Evolutionary conservation across 1,140 invertebrate species (phyloP), one percentile per base, ranked within the genome.

Genomic region (Lutraria rhynchaena): DNA sequence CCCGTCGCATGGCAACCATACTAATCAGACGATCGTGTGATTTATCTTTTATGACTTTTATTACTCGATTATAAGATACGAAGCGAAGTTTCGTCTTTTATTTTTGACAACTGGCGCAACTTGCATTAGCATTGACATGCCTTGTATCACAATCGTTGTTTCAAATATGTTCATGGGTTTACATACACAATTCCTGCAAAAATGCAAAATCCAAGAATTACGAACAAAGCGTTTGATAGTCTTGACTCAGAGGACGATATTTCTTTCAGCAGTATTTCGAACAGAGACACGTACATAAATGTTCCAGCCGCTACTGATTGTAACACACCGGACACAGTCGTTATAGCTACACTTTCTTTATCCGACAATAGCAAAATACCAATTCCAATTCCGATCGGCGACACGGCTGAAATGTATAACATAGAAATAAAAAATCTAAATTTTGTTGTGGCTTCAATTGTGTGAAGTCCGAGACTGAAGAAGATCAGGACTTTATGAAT

Each of bases 241-340:
- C 15, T 5, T 41, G 5, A 7, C 15, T 41, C 29, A 15, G 4
- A 33, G 15, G 35, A 31, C 22, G 37, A 13, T 4, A 93, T 80
- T 81, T 93, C 92, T 73, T 92, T 88, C 4, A 90, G 96, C 46
- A 98, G 91, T 41, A 98, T 95, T 93, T 99, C 97, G 88, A 97
- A 96, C 33, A 98, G 96, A 0, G 96, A 97, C 49, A 98, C 96
- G 91, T 98, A 98, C 0, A 98, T 92, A 55, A 99, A 95, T 0
- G 97, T 98, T 46, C 97, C 97, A 11, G 95, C 96, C 15, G 97
- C 96, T n/a, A 98, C 73, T 27, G 93, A 94, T 87, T 95, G 94
- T 51, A 95, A 88, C 57, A 93, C 85, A 0, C 92, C 93, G 83
- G 92, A 93, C 11, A 92, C 65, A 35, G 93, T 57, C 19, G 87